Conservation (phyloP, 2,113 vertebrate species). For the Pycnonotus jocosus region DNA sequence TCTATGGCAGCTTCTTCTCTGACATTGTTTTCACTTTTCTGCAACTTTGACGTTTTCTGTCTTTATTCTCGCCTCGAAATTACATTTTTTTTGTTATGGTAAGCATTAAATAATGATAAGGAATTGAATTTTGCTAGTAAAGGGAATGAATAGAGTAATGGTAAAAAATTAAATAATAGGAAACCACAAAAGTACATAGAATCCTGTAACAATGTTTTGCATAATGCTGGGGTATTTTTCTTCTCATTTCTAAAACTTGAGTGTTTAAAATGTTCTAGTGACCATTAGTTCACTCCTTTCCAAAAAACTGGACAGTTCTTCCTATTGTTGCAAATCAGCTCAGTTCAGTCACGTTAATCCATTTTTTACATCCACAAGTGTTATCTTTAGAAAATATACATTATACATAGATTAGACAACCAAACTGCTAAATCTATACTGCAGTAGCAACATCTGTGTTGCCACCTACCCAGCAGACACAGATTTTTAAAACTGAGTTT, state of each 20-base stretch:
- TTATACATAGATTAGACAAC: background rate
- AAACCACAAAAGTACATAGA: background rate
- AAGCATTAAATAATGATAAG: constrained; percentile 16
- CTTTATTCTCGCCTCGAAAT: background rate
- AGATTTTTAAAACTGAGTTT: background rate
- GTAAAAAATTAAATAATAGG: background rate
- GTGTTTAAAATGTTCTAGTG: background rate
- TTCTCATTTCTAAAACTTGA: background rate
- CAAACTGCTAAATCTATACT: background rate
- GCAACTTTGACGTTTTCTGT: background rate
- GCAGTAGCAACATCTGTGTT: background rate
- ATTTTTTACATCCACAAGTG: background rate
- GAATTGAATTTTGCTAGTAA: background rate
- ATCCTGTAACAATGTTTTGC: background rate
- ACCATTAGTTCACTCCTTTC: background rate
- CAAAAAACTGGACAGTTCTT: background rate
- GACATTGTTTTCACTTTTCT: background rate
- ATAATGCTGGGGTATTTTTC: background rate
- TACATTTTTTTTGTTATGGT: background rate
- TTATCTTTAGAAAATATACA: background rate
- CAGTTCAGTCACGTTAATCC: background rate
- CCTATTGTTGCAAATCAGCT: background rate
- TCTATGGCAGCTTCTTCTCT: background rate
- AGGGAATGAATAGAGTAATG: background rate
- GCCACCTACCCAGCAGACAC: background rate